Percentiles rank a stretch among this genome's conserved stretches.
These are phyloP conservation scores for Prenolepis imparis DNA, from an alignment of 2,888 invertebrate genomes.

Conservation along the genomic window DNA sequence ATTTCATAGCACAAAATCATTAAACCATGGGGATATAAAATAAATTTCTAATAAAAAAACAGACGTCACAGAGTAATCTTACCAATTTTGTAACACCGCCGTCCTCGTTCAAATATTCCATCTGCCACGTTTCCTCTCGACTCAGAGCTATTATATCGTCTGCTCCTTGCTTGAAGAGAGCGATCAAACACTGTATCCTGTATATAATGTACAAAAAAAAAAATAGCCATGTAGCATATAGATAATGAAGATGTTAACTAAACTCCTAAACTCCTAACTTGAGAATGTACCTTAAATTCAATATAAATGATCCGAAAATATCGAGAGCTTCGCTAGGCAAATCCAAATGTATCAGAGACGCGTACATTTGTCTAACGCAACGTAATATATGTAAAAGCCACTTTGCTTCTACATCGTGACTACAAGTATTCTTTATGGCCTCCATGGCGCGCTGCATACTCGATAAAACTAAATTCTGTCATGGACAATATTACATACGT, in stretches of 20 bases:
- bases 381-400: slow-evolving; percentile 94
- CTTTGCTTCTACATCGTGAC: slow-evolving; percentile 86
- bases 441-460: slow-evolving; percentile 87
- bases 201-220: slow-evolving; percentile 86
- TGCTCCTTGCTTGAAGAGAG: slow-evolving; percentile 94
- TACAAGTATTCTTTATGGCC: slow-evolving; percentile 84
- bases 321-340: slow-evolving; percentile 95
- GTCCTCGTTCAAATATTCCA: slow-evolving; percentile 93
- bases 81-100: slow-evolving; percentile 95
- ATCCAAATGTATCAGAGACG: slow-evolving; percentile 93
- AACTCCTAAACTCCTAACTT: not conserved
- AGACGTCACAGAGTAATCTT: too few relatives aligned
- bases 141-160: slow-evolving; percentile 91
- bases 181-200: slow-evolving; percentile 93
- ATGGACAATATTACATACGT: not conserved
- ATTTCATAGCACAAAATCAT: slow-evolving; percentile 51
- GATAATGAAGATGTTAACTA: slow-evolving; percentile 1
- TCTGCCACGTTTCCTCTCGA: slow-evolving; percentile 94
- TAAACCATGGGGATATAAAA: not conserved
- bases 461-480: slow-evolving; percentile 83
- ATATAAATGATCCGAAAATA: slow-evolving; percentile 93
- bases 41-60: not conserved
- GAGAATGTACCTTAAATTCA: slow-evolving; percentile 90
- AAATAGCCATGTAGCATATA: not conserved
- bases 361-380: slow-evolving; percentile 93